A percentile compares a stretch with the other conserved stretches of the same genome.
Conservation (phyloP, 2,113 vertebrate species). For the Daphoenositta chrysoptera region DNA sequence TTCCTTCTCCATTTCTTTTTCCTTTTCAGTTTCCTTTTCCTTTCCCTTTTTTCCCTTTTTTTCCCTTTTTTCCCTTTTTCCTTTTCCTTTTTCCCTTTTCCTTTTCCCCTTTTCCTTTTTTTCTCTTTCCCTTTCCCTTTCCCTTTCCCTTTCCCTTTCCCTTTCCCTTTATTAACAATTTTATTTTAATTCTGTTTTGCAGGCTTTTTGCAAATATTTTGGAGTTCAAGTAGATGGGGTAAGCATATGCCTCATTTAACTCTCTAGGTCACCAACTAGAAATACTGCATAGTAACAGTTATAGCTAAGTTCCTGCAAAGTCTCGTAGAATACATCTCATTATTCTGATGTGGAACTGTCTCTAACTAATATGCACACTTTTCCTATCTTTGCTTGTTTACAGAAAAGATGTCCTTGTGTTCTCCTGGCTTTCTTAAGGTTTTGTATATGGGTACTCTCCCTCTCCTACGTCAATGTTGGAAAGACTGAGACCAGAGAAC, state of each 20-base stretch:
- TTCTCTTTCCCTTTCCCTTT: too few species aligned
- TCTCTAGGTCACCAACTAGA: background rate
- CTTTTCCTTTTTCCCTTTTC: background rate
- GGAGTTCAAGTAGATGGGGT: background rate
- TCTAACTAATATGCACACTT: rapidly evolving
- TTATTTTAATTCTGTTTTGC: background rate
- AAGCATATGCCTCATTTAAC: background rate
- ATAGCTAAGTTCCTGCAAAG: background rate
- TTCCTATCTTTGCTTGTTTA: background rate
- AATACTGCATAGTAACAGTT: background rate
- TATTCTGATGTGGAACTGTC: background rate
- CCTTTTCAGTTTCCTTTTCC: too few species aligned
- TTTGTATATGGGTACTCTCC: background rate
- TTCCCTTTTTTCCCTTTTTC: background rate
- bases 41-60: background rate
- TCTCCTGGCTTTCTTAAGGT: background rate
- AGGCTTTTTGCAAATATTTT: background rate
- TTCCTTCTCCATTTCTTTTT: too few species aligned
- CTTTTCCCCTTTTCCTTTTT: too few species aligned
- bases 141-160: background rate
- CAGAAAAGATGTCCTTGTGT: background rate
- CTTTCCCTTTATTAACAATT: background rate
- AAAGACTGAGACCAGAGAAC: background rate
- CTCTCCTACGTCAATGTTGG: background rate
- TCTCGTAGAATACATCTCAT: background rate